Evolutionary conservation across 2,888 invertebrate species (phyloP).

Genomic region (Mayetiola destructor): DNA sequence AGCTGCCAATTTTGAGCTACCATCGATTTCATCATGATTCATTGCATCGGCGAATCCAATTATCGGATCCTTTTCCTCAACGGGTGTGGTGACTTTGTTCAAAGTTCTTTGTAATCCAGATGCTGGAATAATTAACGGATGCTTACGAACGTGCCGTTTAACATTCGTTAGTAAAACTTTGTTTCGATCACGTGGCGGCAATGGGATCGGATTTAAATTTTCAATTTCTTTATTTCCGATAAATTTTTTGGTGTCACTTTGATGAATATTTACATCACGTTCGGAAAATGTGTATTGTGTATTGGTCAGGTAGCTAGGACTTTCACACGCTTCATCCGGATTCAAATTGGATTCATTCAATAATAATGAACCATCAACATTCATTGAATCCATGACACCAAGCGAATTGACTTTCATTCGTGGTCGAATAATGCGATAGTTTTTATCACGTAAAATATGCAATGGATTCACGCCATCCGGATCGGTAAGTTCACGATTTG

Average conservation of each 20-base stretch:
- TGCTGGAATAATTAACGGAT: constrained; percentile 63
- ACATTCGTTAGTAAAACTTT: constrained; percentile 45
- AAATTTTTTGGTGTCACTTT: constrained; percentile 7
- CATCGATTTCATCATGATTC: constrained; percentile 2
- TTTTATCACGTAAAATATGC: constrained; percentile 21
- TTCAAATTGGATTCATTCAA: constrained; percentile 12
- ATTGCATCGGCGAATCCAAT: background rate
- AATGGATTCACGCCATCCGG: constrained; percentile 20
- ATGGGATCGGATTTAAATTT: constrained; percentile 51
- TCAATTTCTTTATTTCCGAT: constrained; percentile 15
- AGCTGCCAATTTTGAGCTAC: background rate
- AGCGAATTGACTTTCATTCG: constrained; percentile 16
- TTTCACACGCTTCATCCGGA: constrained; percentile 26
- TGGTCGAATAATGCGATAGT: constrained; percentile 19
- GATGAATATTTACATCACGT: constrained; percentile 15
- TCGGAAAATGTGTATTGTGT: constrained; percentile 31
- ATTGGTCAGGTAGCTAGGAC: constrained; percentile 33
- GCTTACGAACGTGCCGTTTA: constrained; percentile 63
- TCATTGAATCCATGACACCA: constrained; percentile 19
- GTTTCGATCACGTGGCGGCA: constrained; percentile 62
- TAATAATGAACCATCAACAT: constrained; percentile 15
- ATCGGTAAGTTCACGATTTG: constrained; percentile 12
- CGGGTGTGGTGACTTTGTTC: constrained; percentile 41
- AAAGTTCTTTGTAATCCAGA: constrained; percentile 46
- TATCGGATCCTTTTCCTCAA: constrained; percentile 24